Conservation (phyloP, 2,113 vertebrate genomes). For the Canis aureus region DNA sequence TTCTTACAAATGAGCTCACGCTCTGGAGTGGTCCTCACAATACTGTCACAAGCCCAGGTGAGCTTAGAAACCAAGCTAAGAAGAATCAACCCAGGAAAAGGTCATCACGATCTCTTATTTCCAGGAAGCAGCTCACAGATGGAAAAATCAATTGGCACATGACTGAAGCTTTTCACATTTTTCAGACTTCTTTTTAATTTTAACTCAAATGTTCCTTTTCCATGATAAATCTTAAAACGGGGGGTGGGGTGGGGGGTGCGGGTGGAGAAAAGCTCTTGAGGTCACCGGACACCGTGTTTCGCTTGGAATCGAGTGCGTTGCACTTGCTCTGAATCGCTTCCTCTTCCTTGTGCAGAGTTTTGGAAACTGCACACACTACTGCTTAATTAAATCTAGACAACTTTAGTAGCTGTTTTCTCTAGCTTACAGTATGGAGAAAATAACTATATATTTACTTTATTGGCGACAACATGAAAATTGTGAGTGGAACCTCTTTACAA, state of each 20-base stretch:
- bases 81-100: neutral
- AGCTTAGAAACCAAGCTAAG: neutral
- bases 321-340: neutral
- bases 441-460: slow-evolving; percentile 72
- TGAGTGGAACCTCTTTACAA: neutral
- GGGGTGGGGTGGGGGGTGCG: no score
- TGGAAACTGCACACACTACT: neutral
- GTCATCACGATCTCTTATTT: neutral
- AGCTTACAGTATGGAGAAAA: slow-evolving; percentile 59
- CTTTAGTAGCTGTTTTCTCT: slow-evolving; percentile 82
- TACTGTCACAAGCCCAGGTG: neutral
- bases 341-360: neutral
- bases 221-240: neutral
- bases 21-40: neutral
- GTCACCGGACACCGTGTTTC: no score
- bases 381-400: slow-evolving; percentile 73
- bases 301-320: neutral
- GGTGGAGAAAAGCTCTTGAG: no score
- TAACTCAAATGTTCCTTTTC: neutral
- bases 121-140: fast-evolving
- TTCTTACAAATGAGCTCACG: neutral
- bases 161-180: neutral
- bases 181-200: neutral
- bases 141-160: neutral
- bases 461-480: slow-evolving; percentile 49